Base-by-base conservation (phyloP, 2,113 vertebrate genomes). In the Poecile atricapillus region DNA sequence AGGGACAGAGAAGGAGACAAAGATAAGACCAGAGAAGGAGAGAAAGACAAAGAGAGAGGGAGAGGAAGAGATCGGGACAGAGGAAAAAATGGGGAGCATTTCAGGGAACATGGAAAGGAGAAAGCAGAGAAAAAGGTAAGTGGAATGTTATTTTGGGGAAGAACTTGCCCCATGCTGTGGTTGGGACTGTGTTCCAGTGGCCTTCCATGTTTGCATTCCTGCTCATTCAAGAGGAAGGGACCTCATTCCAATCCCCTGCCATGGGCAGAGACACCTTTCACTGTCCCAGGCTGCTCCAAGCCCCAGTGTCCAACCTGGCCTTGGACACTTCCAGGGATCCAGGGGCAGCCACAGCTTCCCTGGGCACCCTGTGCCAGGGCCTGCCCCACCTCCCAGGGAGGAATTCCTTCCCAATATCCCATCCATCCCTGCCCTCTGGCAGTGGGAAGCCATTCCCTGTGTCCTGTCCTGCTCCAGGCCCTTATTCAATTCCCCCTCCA, bases 91-190 rank as follows among this genome's bases (percentile, higher is more conserved):
- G 90, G 79, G 28, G 98, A 98, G 16, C 95, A 25, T 11, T 37
- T 83, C 20, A 95, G 81, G 83, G 98, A 97, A 21, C 94, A 94
- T 3, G 96, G 88, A 33, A 87, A 82, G n/a, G 98, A 95, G 14
- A 97, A 93, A 91, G 89, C 71, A 15, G 97, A 98, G 91, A 98
- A 39, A 91, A 98, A 98, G 98, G 98, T 98, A 93, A 94, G 13
- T 21, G 7, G 43, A 62, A 30, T 15, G 6, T 39, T 19, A 6
- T 4, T 37, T 30, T n/a, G 19, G 64, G 67, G 33, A 49, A 11
- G 35, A 49, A 15, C 33, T 56, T 75, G 7, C 16, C 9, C 17
- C 20, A 0, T 0, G 0, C 47, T 53, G 13, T 63, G 64, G 4
- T 15, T 74, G 50, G 43, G 55, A 16, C 41, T 43, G 53, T 3